These are phyloP conservation scores for Chelidonichthys spinosus DNA, from an alignment of 2,797 vertebrate genomes.

Conservation along the genomic window DNA sequence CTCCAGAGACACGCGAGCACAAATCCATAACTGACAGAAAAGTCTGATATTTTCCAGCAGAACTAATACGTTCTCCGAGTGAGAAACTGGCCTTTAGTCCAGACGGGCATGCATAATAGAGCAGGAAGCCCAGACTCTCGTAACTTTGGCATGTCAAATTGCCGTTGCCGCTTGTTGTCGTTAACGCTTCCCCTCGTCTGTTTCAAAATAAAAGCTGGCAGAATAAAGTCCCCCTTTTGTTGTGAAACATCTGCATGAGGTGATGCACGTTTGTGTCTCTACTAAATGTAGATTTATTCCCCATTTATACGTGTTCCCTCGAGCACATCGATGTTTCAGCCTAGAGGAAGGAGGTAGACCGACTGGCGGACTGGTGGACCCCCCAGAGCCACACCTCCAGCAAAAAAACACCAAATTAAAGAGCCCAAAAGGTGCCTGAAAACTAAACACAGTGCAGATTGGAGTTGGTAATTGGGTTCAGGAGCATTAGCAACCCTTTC, in stretches of 20 bases:
- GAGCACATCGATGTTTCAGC: neutral
- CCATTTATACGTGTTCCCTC: neutral
- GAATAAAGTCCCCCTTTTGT: neutral
- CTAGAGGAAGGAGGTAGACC: neutral
- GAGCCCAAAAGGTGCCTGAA: neutral
- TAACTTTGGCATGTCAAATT: neutral
- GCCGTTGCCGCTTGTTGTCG: neutral
- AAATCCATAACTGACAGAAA: conserved; percentile 25
- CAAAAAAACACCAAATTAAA: neutral
- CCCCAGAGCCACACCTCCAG: neutral
- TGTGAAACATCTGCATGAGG: neutral
- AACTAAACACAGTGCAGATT: neutral
- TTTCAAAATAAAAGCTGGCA: neutral
- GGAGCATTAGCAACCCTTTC: neutral
- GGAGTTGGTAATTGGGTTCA: neutral
- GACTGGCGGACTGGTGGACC: neutral
- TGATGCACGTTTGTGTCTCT: neutral
- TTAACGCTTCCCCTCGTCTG: neutral
- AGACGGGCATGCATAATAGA: neutral
- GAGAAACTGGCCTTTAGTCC: neutral
- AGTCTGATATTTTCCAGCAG: conserved; percentile 7
- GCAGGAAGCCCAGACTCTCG: too few relatives aligned
- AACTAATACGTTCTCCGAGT: neutral
- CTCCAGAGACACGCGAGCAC: neutral
- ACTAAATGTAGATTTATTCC: neutral